These are phyloP conservation scores for Oxytorus armatus DNA, from an alignment of 2,888 invertebrate species.

Conservation along the genomic window DNA sequence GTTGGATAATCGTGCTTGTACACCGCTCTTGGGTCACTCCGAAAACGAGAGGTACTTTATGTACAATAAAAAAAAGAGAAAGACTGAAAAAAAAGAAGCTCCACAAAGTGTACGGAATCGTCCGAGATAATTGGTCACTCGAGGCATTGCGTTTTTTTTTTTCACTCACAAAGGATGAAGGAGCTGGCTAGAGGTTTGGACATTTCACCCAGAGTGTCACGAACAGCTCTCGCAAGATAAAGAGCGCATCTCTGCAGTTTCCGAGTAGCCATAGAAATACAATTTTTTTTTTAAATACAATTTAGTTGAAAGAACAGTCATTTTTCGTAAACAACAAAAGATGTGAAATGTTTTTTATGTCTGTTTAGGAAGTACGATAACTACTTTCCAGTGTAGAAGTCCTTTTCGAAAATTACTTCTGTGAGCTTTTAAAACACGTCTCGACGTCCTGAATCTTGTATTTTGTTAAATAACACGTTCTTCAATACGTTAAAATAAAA, in stretches of 20 bases:
- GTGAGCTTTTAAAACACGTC: too few relatives aligned
- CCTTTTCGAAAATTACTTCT: too few relatives aligned
- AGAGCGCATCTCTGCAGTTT: not conserved
- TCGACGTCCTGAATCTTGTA: too few relatives aligned
- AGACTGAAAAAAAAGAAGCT: not conserved
- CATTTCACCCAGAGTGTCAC: not conserved
- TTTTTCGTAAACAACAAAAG: too few relatives aligned
- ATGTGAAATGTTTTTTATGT: too few relatives aligned
- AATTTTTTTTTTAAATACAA: not conserved
- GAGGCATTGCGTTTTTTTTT: conserved; percentile 32
- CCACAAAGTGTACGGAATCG: conserved; percentile 5
- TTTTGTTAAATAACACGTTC: too few relatives aligned
- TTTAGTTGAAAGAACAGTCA: too few relatives aligned
- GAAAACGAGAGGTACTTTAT: too few relatives aligned
- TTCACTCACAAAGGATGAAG: conserved; percentile 32
- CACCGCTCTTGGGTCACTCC: too few relatives aligned
- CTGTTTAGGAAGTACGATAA: too few relatives aligned
- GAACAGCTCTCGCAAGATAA: not conserved
- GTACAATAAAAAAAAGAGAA: not conserved
- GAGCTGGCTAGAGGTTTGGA: conserved; percentile 2
- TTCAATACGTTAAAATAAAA: too few relatives aligned
- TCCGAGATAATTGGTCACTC: conserved; percentile 34
- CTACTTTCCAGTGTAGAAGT: too few relatives aligned
- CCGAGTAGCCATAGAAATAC: not conserved
- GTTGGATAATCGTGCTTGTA: not conserved